phyloP scores from a whole-genome alignment of 2,113 vertebrate genomes.

The Eleginops maclovinus region DNA sequence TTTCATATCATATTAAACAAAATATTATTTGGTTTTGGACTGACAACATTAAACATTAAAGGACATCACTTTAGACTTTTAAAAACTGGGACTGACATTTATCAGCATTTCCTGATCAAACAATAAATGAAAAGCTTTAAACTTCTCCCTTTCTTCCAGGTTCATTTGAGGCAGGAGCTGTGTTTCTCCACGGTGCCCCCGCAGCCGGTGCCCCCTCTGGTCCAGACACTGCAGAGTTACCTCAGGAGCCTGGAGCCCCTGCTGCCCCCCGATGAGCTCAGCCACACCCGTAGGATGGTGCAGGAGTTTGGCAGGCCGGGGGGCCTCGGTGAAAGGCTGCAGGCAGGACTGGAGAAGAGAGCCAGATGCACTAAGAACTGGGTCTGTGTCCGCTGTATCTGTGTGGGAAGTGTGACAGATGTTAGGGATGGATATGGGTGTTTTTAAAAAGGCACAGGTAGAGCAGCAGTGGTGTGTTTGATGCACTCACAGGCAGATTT shows the following conservation, averaged over 20 bases:
- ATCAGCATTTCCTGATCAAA: no score
- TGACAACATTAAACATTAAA: no score
- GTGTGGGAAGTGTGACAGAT: conserved; percentile 19
- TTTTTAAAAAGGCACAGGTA: not conserved
- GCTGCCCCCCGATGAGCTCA: conserved; percentile 83
- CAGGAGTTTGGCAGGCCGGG: conserved; percentile 76
- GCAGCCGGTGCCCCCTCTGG: conserved; percentile 84
- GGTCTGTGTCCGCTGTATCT: conserved; percentile 72
- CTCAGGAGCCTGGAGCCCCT: conserved; percentile 85
- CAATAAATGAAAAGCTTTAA: no score
- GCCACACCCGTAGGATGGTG: conserved; percentile 83
- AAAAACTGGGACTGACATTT: no score
- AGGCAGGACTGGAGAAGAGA: conserved; percentile 81
- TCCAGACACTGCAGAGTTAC: conserved; percentile 84
- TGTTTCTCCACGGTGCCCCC: conserved; percentile 75
- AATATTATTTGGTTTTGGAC: no score
- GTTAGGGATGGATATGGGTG: not conserved
- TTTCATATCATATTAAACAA: no score
- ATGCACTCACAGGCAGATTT: not conserved
- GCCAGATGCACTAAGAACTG: conserved; percentile 83
- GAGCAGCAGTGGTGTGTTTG: not conserved
- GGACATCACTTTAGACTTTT: no score
- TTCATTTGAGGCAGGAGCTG: conserved; percentile 59
- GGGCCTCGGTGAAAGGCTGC: conserved; percentile 82
- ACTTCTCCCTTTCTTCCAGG: conserved; percentile 40